Base-by-base conservation (phyloP, 2,888 invertebrate genomes). In the Axea sp. region DNA sequence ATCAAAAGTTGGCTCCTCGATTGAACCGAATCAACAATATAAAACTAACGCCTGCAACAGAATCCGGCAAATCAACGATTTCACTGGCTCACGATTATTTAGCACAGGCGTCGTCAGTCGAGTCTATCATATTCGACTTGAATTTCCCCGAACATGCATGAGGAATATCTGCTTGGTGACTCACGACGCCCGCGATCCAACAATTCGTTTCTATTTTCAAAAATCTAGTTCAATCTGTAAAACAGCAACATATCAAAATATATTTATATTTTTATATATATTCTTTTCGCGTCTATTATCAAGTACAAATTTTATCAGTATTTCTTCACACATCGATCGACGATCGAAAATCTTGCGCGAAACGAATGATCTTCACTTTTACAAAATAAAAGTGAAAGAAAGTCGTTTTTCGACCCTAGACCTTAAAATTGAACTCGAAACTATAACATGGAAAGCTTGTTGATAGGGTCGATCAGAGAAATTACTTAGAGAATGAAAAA, bases 181-280 rank as follows among this genome's bases (percentile, higher is more conserved):
- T 49, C 22, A 33, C 33, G 22, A 49, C 17, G 19, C 33, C 47
- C 33, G 11, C 17, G 12, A 19, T 2, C 37, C 31, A 49, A 49
- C 49, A 49, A 49, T 33, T 35, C 37, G 14, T 26, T 12, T 26
- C 51, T 51, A 51, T 51, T 12, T 37, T 24, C 37, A 28, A 37
- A 53, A 53, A 45, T 62, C 39, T 41, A 31, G 49, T 11, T 41
- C 30, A 31, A 39, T 35, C 39, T 60, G 60, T 60, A 49, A 60
- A 60, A 60, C 60, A 60, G 47, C 60, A 60, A 60, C 60, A 60
- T 60, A 60, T 47, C 60, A 60, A 60, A 60, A 47, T 39, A 60
- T 60, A 60, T 60, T 30, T 39, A 35, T 17, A n/a, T n/a, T n/a
- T n/a, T n/a, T n/a, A n/a, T n/a, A n/a, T n/a, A n/a, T n/a, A n/a